Evolutionary conservation across 2,797 vertebrate genomes (phyloP), one percentile per base, ranked within the genome.

Genomic region (Morelia viridis): DNA sequence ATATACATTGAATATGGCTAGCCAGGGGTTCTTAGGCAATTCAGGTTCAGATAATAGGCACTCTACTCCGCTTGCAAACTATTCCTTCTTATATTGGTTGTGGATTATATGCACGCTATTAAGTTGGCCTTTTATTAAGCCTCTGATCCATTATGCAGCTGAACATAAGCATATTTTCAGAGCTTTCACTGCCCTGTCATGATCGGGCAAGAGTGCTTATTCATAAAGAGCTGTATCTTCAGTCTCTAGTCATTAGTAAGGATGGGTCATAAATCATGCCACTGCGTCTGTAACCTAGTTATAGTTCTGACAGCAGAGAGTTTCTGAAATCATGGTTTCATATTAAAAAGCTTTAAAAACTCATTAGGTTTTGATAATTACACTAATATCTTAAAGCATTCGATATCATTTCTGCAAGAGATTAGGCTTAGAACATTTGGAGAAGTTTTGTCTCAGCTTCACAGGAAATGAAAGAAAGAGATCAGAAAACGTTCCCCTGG

Each of bases 331-430:
- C 97, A 94, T 92, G 95, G 92, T 93, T 96, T 97, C 95, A 93
- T 94, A 96, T 95, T 93, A 97, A 94, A 97, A 97, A 96, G 91
- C 96, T 97, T 96, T 97, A 96, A 97, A 97, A 97, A 96, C 97
- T 97, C 96, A 97, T 97, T 97, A 97, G 94, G 86, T 96, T 95
- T 94, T 96, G 91, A 96, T 97, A 97, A 97, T 97, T 97, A 96
- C 95, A 92, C 95, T 97, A 97, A 96, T 97, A 97, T 96, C 95
- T 90, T 93, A 96, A 97, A 97, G 95, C 94, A 95, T 86, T 95
- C 93, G 96, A 95, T 97, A 95, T 97, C 94, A 96, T 97, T 97
- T 97, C 93, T 97, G 92, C 60, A 92, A 95, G 93, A 95, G 93
- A 97, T 95, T n/a, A 0, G 92, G 65, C 91, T 89, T 84, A 92